Evolutionary conservation across 30 jellyfish, hydroid and myxozoan genomes (phyloP), one percentile per base, ranked within the genome.

Genomic region (Cassiopea xamachana): DNA sequence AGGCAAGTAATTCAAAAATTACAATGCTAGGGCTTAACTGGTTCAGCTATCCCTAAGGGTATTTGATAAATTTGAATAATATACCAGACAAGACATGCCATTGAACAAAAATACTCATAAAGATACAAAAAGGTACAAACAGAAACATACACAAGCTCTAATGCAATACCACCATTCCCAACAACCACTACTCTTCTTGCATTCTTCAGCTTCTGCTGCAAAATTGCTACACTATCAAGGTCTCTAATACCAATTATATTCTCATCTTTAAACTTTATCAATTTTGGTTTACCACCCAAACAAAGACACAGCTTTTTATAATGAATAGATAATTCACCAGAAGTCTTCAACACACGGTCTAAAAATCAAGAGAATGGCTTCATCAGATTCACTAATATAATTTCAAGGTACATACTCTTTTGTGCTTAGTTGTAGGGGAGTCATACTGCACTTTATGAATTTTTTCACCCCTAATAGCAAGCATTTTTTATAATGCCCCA

Each of bases 141-240:
- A 27, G 39, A 27, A 27, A 92, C 98, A 79, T 76, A 96, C 99
- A 89, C 98, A 12, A 96, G 91, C 84, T 96, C 99, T 72, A 96
- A 60, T 27, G 99, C 99, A 81, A 96, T 96, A 6, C 99, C 99
- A 43, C 99, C 99, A 92, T 96, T 96, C 43, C 99, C 99, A 49
- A 92, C 93, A 83, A 96, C 84, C 60, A 92, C 44, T 1, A 96
- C 81, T 58, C 96, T 92, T 60, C 75, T 86, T 17, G 99, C 96
- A 80, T 44, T 61, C 39, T 81, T 51, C 80, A 96, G 75, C 73
- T 87, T 75, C 47, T 85, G 62, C 76, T 87, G 92, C 50, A 96
- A 80, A 58, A 48, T 46, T n/a, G 89, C 91, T 7, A 89, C 98
- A 86, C 98, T 96, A 79, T 96, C 99, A 27, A 96, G 80, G 76